A percentile compares a stretch with the other conserved stretches of the same genome.
phyloP scores from a whole-genome alignment of 2,113 vertebrate genomes.

The Typhlomys cinereus region DNA sequence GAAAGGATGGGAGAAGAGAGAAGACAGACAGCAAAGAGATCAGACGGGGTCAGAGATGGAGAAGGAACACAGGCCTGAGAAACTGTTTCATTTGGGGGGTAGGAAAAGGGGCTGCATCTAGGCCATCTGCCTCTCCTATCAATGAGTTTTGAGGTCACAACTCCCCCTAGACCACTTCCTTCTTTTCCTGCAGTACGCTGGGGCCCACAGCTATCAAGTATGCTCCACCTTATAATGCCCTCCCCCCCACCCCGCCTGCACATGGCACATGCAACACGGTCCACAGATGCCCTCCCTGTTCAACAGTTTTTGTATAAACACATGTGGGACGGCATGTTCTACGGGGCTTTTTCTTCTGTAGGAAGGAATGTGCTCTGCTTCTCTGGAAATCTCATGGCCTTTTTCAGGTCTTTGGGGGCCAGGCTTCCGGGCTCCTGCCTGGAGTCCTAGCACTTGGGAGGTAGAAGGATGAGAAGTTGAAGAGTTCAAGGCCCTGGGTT shows the following conservation, averaged over 20 bases:
- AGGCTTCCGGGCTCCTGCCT: background rate
- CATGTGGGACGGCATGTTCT: background rate
- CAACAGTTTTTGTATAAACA: slow-evolving; percentile 39
- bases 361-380: background rate
- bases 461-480: background rate
- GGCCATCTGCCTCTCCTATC: slow-evolving; percentile 26
- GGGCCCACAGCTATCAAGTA: background rate
- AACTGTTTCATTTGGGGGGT: slow-evolving; percentile 33
- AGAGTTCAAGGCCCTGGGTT: background rate
- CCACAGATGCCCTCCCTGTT: background rate
- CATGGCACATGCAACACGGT: background rate
- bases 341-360: background rate
- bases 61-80: slow-evolving; percentile 40
- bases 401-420: background rate
- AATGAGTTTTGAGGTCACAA: slow-evolving; percentile 64
- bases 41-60: background rate
- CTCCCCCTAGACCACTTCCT: background rate
- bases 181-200: background rate
- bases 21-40: background rate
- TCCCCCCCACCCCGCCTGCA: no score
- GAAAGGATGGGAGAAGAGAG: background rate
- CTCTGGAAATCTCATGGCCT: background rate
- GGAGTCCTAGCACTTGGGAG: background rate
- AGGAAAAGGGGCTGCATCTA: slow-evolving; percentile 61
- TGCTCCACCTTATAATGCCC: background rate